Base-by-base conservation (phyloP, 2,113 vertebrate species). In the Talpa occidentalis region DNA sequence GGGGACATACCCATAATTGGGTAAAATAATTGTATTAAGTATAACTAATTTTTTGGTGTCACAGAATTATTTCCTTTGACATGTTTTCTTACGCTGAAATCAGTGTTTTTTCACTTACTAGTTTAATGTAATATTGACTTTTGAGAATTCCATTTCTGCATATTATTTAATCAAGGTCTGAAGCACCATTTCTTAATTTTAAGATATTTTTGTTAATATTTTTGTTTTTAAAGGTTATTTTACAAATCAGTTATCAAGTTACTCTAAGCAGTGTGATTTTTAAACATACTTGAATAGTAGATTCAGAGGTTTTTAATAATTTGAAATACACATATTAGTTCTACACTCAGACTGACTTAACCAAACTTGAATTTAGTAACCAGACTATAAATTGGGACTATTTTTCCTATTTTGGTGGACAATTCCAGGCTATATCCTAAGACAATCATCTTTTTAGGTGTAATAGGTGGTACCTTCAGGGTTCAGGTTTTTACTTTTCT, bases 361-460 rank as follows among this genome's bases (percentile, higher is more conserved):
- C 90, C 28, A 74, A 88, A 37, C 32, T 77, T 94, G 35, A 96
- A 95, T 95, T 92, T 96, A 67, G 11, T 96, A 60, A 84, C 86
- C 56, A 91, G 35, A 92, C 37, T 81, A 40, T 77, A 87, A 81
- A 67, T 93, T 89, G 42, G 79, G 74, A 81, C 40, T 96, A 83
- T 84, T 95, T 56, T 95, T 91, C 82, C 66, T 94, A 44, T 73
- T 93, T 97, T 90, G 90, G 42, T 79, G 24, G 66, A 95, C 66
- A 95, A 24, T 93, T 87, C 76, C 49, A 92, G 19, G 94, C 28
- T 90, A 26, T 92, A 82, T 82, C 52, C 52, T 91, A 93, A 95
- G 96, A 97, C 95, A 96, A 90, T 95, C 96, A 95, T 93, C 69
- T 91, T 95, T 95, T 97, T 94, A 93, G 80, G 59, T 96, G 1